Base-by-base conservation (phyloP, 1,140 invertebrate species). In the Ruditapes philippinarum region DNA sequence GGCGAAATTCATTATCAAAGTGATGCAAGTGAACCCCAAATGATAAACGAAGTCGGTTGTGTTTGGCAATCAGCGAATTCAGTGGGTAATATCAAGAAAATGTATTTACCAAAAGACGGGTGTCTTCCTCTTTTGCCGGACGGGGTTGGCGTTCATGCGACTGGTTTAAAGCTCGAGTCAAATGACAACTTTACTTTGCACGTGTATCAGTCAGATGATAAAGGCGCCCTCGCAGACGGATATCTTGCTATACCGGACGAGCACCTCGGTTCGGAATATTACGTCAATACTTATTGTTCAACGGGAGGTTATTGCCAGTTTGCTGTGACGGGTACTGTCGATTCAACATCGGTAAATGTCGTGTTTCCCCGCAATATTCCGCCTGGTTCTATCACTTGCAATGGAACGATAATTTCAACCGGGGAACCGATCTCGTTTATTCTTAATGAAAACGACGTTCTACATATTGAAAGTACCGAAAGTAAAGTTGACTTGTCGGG, bases 251-350 rank as follows among this genome's bases (percentile, higher is more conserved):
- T 80, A 11, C 40, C 54, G 36, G 74, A 88, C 36, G 62, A 79
- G 14, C 25, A 45, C 31, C 76, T 88, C 22, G 86, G 86, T 11
- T 51, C 9, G 22, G 86, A 79, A 60, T 88, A 88, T 40, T 80
- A 88, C 76, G 60, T 88, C 31, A 54, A 19, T 25, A 88, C 86
- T 11, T 88, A 80, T 25, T 88, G 86, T 70, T 49, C 51, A 12
- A 33, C 54, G 4, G 74, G 76, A 12, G 78, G 76, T 9, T 40
- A 36, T 28, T 88, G 86, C 28, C 86, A 88, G 45, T 80, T 88
- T 36, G 54, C 86, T 38, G 45, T 88, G 12, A 51, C 62, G 38
- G 73, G 74, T 9, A 60, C 65, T 1, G 19, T 80, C 2, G 40
- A 88, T 36, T 11, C 65, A 28, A 88, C 86, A 1, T 25, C 42